These are phyloP conservation scores for Lobophora halterata DNA, from an alignment of 2,888 invertebrate species.

Conservation along the genomic window DNA sequence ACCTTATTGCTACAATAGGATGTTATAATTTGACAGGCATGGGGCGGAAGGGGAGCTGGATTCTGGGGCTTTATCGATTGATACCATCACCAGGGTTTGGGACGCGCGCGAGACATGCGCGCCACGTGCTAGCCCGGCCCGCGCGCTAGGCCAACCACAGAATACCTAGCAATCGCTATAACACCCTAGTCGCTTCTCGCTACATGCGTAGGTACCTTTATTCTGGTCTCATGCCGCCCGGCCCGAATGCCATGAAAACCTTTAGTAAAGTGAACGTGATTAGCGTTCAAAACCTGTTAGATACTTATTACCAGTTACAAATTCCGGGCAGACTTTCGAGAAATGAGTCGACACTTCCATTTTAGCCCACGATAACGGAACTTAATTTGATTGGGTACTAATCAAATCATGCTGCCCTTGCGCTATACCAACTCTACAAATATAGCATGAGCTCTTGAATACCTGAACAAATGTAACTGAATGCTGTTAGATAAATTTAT, in stretches of 20 bases:
- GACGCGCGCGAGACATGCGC: constrained; percentile 55
- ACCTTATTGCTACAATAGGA: constrained; percentile 71
- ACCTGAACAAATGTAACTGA: no score
- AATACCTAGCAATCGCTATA: constrained; percentile 18
- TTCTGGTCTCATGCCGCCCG: constrained; percentile 23
- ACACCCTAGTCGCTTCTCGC: constrained; percentile 17
- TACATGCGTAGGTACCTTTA: constrained; percentile 9
- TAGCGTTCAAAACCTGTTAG: constrained; percentile 32
- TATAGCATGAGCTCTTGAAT: no score
- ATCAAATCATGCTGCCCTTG: background rate
- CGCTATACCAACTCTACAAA: no score
- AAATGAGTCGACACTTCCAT: constrained; percentile 20
- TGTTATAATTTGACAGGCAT: constrained; percentile 71
- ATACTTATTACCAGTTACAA: constrained; percentile 28
- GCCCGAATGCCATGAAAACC: constrained; percentile 30
- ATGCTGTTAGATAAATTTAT: no score
- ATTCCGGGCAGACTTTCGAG: constrained; percentile 23
- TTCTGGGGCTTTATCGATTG: constrained; percentile 75
- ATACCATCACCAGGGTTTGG: constrained; percentile 66
- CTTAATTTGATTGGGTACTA: constrained; percentile 1
- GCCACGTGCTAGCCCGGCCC: constrained; percentile 22
- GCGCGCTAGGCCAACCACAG: constrained; percentile 24
- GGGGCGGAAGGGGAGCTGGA: constrained; percentile 64
- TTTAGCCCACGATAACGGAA: background rate
- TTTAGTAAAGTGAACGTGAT: constrained; percentile 28